Percentiles rank a stretch among this genome's conserved stretches.
Conservation (phyloP, 2,888 invertebrate species). For the Drosophila maculinotata region DNA sequence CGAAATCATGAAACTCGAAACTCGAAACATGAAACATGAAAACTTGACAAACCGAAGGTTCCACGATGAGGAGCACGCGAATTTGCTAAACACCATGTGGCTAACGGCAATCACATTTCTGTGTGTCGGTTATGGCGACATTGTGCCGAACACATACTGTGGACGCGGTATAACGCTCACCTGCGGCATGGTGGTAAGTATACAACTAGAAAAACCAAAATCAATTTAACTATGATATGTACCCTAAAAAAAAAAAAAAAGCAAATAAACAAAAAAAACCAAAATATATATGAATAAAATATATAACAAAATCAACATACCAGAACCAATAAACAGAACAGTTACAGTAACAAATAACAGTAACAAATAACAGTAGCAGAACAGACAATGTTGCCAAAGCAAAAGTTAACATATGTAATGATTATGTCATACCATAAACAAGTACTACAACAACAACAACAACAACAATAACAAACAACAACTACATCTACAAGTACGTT, state of each 20-base stretch:
- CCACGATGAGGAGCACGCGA: constrained; percentile 99
- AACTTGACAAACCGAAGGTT: constrained; percentile 88
- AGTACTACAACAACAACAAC: constrained; percentile 19
- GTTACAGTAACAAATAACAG: constrained; percentile 31
- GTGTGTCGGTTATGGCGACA: constrained; percentile 99
- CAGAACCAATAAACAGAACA: constrained; percentile 52
- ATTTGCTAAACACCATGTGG: constrained; percentile 99
- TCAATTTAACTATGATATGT: constrained; percentile 30
- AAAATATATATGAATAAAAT: constrained; percentile 11
- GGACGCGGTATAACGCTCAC: constrained; percentile 99
- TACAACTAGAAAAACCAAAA: constrained; percentile 57
- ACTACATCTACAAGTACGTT: constrained; percentile 36
- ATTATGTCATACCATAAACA: constrained; percentile 15
- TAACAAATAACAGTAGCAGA: constrained; percentile 31
- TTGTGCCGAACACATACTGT: constrained; percentile 99
- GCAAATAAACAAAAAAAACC: constrained; percentile 1
- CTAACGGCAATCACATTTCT: constrained; percentile 99
- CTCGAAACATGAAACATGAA: constrained; percentile 18
- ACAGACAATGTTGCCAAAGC: constrained; percentile 37
- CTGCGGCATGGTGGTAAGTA: constrained; percentile 99
- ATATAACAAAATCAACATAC: constrained; percentile 27
- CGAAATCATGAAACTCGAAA: constrained; percentile 21
- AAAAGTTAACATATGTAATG: constrained; percentile 25
- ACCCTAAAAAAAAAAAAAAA: constrained; percentile 18
- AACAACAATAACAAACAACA: constrained; percentile 16